Evolutionary conservation across 2,113 vertebrate genomes (phyloP), one percentile per base, ranked within the genome.

Genomic region (Hypomesus transpacificus): DNA sequence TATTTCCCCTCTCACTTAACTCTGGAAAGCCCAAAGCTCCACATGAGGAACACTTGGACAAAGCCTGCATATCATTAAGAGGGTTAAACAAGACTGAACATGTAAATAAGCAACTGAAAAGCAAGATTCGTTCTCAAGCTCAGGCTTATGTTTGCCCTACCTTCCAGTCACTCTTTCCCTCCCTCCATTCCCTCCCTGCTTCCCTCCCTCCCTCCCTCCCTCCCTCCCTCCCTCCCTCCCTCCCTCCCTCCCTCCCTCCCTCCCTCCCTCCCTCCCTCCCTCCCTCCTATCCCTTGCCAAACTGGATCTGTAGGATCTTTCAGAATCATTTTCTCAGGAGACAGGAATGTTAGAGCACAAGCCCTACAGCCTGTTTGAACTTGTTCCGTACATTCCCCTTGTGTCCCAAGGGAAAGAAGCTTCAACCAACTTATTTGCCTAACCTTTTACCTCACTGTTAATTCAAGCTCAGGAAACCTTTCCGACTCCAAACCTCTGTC

Each of bases 281-380:
- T 87, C 82, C 85, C 86, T 86, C 84, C 84, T 52, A 50, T 79
- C 80, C 85, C 89, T 89, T 87, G 88, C 87, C 87, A 91, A 91
- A 91, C 89, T 87, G 89, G 89, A 90, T 91, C 80, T 89, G 89
- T 91, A 84, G 85, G 88, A 90, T 90, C 88, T 85, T 73, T 86
- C 66, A 83, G 74, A 84, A 82, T 87, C 73, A 81, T 90, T 87
- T 91, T 90, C 89, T 91, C 89, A 91, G 88, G 87, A 89, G 86
- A 87, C 82, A 90, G 87, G 89, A 91, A 91, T 91, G 87, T 82
- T 80, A 86, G 82, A 85, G 69, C 82, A 83, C 85, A 86, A 77
- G 84, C 75, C 77, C 60, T 54, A 52, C 16, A 80, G 80, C 89
- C 80, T 89, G 89, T 85, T 87, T 70, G 58, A 31, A 87, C 88